Conservation (phyloP, 2,888 invertebrate genomes). For the Laothoe populi region DNA sequence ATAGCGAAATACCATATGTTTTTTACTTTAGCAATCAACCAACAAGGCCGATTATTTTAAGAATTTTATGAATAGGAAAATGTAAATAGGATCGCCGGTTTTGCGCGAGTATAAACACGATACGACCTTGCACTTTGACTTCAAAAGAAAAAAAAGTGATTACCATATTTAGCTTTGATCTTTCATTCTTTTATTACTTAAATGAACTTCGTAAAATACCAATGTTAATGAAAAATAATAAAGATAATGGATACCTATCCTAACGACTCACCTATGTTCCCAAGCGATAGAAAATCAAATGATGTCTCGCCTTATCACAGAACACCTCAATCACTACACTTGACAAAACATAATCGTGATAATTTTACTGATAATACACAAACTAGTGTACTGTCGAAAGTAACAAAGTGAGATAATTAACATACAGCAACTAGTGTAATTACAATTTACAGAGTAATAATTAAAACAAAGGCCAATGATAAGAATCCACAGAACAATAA, state of each 20-base stretch:
- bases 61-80: too few species aligned
- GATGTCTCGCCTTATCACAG: constrained; percentile 31
- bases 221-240: not conserved
- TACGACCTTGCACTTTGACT: too few species aligned
- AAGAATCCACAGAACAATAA: constrained; percentile 12
- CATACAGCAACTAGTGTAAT: not conserved
- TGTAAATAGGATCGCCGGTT: too few species aligned
- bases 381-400: constrained; percentile 26
- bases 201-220: too few species aligned
- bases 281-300: constrained; percentile 30
- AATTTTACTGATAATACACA: constrained; percentile 38
- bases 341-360: constrained; percentile 39
- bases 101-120: too few species aligned
- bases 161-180: too few species aligned
- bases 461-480: constrained; percentile 25
- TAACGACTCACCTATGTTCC: constrained; percentile 34
- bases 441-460: not conserved
- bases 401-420: constrained; percentile 2
- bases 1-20: too few species aligned
- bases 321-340: constrained; percentile 38
- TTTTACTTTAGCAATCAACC: too few species aligned
- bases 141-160: too few species aligned
- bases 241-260: too few species aligned
- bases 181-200: too few species aligned
- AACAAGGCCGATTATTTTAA: too few species aligned